These are phyloP conservation scores for Tenrec ecaudatus DNA, from an alignment of 2,113 vertebrate species.

Conservation along the genomic window DNA sequence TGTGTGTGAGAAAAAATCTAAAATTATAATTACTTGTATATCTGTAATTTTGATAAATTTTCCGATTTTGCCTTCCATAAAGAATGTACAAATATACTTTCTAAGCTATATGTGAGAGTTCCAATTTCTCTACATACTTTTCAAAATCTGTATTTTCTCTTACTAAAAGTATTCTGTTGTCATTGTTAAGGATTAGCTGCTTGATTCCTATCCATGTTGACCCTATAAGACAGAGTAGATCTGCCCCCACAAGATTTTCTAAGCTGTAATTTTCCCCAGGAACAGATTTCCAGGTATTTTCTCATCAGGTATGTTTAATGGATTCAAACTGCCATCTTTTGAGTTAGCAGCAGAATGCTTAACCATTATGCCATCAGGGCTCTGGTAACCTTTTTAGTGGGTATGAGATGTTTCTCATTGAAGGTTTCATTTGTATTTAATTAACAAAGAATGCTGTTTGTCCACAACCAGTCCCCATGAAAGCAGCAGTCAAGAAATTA, in stretches of 20 bases:
- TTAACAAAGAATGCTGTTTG: background rate
- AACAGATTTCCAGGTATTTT: background rate
- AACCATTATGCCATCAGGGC: background rate
- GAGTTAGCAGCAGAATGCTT: background rate
- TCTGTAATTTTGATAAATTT: conserved; percentile 24
- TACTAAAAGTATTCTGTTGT: background rate
- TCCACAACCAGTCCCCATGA: no score
- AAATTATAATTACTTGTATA: conserved; percentile 11
- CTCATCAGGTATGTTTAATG: background rate
- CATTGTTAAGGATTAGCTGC: background rate
- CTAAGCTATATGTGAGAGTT: background rate
- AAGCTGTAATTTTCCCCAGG: background rate
- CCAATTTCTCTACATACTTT: background rate
- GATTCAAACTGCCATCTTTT: background rate
- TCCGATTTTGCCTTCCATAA: background rate
- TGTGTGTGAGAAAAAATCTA: conserved; percentile 12
- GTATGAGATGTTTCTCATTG: background rate
- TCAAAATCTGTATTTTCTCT: background rate
- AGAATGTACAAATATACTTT: conserved; percentile 23
- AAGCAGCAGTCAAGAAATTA: no score
- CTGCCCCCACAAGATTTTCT: background rate
- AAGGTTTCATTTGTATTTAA: background rate
- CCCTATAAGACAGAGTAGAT: background rate
- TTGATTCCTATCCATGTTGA: background rate
- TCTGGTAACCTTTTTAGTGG: background rate